These are phyloP conservation scores for Leucosticte australis DNA, from an alignment of 2,113 vertebrate species.

Conservation along the genomic window DNA sequence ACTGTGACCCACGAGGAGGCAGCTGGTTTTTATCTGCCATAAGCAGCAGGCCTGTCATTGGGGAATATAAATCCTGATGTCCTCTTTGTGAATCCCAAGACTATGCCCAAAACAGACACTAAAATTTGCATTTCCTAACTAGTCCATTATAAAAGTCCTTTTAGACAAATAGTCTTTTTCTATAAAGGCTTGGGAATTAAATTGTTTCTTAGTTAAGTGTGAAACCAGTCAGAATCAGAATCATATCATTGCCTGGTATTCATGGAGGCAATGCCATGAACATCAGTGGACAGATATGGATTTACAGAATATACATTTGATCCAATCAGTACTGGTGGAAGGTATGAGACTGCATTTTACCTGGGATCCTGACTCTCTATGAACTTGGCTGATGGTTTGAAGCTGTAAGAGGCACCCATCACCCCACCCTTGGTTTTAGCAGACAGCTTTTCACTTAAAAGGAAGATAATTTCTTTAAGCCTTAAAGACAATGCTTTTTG, in stretches of 20 bases:
- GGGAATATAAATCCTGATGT: background rate
- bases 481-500: background rate
- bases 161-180: background rate
- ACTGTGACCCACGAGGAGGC: background rate
- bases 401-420: background rate
- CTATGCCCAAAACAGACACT: background rate
- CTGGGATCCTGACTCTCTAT: background rate
- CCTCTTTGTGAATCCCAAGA: background rate
- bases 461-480: background rate
- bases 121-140: background rate
- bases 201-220: background rate
- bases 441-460: background rate
- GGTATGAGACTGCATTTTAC: background rate
- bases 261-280: background rate
- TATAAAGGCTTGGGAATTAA: background rate
- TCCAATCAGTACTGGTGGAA: background rate
- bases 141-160: background rate
- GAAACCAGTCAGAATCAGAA: background rate
- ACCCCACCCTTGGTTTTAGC: background rate
- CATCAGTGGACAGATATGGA: background rate
- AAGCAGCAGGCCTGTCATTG: background rate
- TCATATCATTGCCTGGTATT: background rate
- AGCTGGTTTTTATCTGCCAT: constrained; percentile 2
- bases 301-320: background rate
- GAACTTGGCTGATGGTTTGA: background rate